A percentile compares a stretch with the other conserved stretches of the same genome.
These are phyloP conservation scores for Oncorhynchus kisutch DNA, from an alignment of 2,113 vertebrate genomes.

Conservation along the genomic window DNA sequence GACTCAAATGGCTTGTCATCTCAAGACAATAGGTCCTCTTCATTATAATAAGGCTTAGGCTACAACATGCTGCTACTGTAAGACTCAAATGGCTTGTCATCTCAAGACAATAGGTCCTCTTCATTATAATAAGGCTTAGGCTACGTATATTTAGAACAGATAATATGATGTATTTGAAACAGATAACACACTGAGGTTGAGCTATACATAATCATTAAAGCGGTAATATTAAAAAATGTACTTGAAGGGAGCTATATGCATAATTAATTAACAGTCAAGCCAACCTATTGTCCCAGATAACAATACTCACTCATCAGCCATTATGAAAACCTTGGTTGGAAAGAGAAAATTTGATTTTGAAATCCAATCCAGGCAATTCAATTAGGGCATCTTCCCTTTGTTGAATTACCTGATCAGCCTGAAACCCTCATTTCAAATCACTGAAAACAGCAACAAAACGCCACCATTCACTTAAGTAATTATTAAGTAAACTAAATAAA, in stretches of 20 bases:
- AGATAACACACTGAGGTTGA: background rate
- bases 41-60: too few relatives aligned
- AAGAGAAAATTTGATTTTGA: background rate
- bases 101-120: background rate
- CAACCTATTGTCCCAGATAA: slow-evolving; percentile 5
- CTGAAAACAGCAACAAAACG: background rate
- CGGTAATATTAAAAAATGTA: background rate
- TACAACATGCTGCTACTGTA: background rate
- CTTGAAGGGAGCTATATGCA: background rate
- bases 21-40: too few relatives aligned
- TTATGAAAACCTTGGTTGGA: slow-evolving; percentile 13
- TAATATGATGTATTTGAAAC: background rate
- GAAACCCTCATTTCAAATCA: background rate
- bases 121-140: too few relatives aligned
- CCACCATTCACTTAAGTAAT: background rate
- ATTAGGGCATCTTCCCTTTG: background rate
- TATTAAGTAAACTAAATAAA: background rate
- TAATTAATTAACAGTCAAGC: background rate
- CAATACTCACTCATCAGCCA: slow-evolving; percentile 33
- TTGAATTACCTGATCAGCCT: background rate
- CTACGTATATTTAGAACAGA: background rate
- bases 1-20: too few relatives aligned
- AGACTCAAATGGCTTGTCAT: background rate
- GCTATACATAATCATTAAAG: background rate
- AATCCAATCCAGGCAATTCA: background rate